Base-by-base conservation (phyloP, 1,140 invertebrate species). In the Bicyclus anynana region DNA sequence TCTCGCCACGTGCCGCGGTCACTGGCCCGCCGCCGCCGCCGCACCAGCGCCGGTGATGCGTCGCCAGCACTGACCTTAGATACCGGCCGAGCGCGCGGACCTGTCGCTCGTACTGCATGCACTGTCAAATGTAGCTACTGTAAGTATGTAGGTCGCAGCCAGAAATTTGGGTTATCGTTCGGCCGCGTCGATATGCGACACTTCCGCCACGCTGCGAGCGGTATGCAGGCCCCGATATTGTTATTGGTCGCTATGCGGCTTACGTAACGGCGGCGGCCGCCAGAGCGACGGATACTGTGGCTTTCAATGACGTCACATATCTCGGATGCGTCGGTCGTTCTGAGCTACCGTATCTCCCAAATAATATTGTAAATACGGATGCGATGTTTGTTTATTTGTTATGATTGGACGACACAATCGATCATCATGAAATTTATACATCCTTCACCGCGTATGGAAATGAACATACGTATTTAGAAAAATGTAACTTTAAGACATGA, bases 1-100 rank as follows among this genome's bases (percentile, higher is more conserved):
- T 87, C 84, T 87, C 84, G 80, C 83, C 84, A 87, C 84, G 84
- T 86, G 83, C 78, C 73, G 76, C 82, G 84, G 84, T 85, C 84
- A 85, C 80, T 84, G 79, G 77, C 81, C 80, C 62, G 65, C 70
- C 70, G 62, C 55, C 61, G 63, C 59, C 57, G 63, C 64, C 40
- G 48, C 55, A 50, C 10, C 29, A 9, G 7, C 42, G 38, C 40
- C 40, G 7, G 52, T 63, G 55, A 55, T 59, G 53, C 21, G 35
- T 52, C 52, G 21, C 40, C 27, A 44, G 23, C 56, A 62, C 58
- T 59, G 57, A 59, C 54, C 61, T 62, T 58, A 51, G 57, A 14
- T 54, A 61, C 50, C 33, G 40, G n/a, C n/a, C n/a, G n/a, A n/a
- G n/a, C n/a, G n/a, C n/a, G n/a, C n/a, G n/a, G n/a, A n/a, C n/a